Evolutionary conservation across 1,140 invertebrate species (phyloP), one percentile per base, ranked within the genome.

Genomic region (Anoplophora glabripennis): DNA sequence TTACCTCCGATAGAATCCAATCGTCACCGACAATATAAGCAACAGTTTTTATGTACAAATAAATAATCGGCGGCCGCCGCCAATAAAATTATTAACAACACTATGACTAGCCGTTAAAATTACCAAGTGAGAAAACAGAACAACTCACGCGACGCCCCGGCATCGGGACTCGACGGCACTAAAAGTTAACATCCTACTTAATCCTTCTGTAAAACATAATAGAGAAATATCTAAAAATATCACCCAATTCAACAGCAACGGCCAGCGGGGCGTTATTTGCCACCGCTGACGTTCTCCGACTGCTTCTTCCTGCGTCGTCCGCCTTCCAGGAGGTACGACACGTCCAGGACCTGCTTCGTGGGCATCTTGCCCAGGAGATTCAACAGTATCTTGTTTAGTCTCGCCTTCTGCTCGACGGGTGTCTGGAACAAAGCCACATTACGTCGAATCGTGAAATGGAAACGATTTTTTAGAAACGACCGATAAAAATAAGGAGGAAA

Each of bases 331-430:
- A 86, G 73, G 75, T 86, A 86, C 17, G 83, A 84, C 55, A 85
- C 80, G 77, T 86, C 84, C 46, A 85, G 73, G 17, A 80, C 75
- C 57, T 80, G 80, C 64, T 84, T 81, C 34, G 81, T 81, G 33
- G 86, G 86, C 72, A 87, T 81, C 70, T 82, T 84, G 15, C 84
- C 79, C 42, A 93, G 80, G 59, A 95, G 79, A 61, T 84, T 84
- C 42, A 86, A 76, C 49, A 92, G 79, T 63, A 94, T 88, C 58
- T 77, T 78, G 76, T 94, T 92, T 67, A 94, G 81, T 67, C 86
- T 84, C 59, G 84, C 82, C 71, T 86, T 87, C 74, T 90, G 89
- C 64, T 87, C 84, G 65, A 84, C 84, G 61, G 83, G 77, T 47
- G 75, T 76, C 85, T 87, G 67, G 17, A 78, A 77, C 57, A 48